phyloP scores from a whole-genome alignment of 2,797 vertebrate genomes.

The Antrozous pallidus region DNA sequence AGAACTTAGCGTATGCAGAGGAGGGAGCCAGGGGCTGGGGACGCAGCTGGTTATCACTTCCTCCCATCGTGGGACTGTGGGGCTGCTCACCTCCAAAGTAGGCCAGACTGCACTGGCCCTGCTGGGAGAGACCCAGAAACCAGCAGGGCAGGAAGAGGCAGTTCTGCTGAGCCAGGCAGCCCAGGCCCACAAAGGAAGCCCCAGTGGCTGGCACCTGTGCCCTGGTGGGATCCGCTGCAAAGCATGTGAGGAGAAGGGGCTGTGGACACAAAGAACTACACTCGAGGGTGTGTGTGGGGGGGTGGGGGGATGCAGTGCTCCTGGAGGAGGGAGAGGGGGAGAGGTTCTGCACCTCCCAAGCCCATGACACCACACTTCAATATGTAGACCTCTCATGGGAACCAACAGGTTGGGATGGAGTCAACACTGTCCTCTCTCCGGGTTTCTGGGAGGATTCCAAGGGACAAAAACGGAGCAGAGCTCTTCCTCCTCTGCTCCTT shows the following conservation, averaged over 20 bases:
- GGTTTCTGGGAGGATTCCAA: no score
- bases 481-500: neutral
- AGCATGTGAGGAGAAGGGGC: neutral
- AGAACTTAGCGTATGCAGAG: conserved; percentile 75
- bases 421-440: fast-evolving
- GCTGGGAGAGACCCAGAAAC: conserved; percentile 69
- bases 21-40: conserved; percentile 71
- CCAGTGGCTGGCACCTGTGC: neutral
- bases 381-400: fast-evolving
- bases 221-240: neutral
- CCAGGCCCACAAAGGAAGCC: neutral
- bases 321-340: neutral
- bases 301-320: neutral
- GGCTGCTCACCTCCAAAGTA: conserved; percentile 81
- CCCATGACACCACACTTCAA: fast-evolving
- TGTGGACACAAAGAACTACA: neutral
- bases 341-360: neutral
- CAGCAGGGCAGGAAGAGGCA: conserved; percentile 64
- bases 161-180: conserved; percentile 20
- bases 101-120: conserved; percentile 75
- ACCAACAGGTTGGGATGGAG: fast-evolving
- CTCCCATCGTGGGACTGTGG: conserved; percentile 78
- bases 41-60: conserved; percentile 80
- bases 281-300: no score
- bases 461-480: neutral